A percentile compares a stretch with the other conserved stretches of the same genome.
phyloP scores from a whole-genome alignment of 2,113 vertebrate species.

The Eidolon helvum region DNA sequence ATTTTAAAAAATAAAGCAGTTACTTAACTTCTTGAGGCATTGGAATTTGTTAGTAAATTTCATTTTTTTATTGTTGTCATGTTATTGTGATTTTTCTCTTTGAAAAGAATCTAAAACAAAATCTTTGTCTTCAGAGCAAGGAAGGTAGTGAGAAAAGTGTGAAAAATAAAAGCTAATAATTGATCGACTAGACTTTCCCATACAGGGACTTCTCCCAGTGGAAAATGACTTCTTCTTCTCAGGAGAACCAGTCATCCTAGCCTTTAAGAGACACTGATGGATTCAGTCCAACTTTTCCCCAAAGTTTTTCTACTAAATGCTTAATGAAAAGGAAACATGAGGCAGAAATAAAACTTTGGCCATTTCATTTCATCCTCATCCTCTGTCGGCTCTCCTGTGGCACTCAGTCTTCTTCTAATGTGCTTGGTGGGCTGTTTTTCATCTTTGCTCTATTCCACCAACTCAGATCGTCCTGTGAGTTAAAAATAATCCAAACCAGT shows the following conservation, averaged over 20 bases:
- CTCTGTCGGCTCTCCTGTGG: neutral
- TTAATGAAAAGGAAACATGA: neutral
- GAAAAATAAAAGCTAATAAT: neutral
- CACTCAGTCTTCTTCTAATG: accelerated
- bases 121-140: neutral
- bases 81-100: neutral
- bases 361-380: too few species aligned
- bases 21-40: neutral
- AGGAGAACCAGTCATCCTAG: neutral
- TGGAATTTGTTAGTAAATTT: neutral
- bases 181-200: neutral
- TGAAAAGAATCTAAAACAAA: neutral
- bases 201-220: neutral
- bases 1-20: neutral
- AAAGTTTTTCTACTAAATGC: neutral
- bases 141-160: neutral
- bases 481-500: neutral
- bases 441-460: neutral
- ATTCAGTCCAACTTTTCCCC: neutral
- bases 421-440: neutral
- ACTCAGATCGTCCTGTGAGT: neutral
- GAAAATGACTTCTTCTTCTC: neutral
- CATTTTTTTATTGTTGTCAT: neutral
- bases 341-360: neutral
- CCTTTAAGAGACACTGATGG: neutral